Evolutionary conservation across 2,888 invertebrate genomes (phyloP), one percentile per base, ranked within the genome.

Genomic region (Drosophila maculinotata): DNA sequence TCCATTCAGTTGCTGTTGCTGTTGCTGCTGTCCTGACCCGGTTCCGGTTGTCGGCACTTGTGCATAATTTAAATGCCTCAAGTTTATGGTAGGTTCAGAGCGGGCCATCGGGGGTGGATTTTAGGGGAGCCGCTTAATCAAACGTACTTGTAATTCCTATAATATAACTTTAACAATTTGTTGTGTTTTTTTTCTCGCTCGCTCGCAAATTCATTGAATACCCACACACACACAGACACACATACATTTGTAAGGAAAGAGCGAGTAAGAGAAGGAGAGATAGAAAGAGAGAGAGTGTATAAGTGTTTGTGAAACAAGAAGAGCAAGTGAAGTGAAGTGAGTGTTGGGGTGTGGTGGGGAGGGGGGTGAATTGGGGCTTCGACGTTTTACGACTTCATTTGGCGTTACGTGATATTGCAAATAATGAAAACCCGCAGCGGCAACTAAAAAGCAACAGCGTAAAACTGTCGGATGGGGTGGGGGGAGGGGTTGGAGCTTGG

Each of bases 331-430:
- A 20, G 2, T 20, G 20, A 20, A 4, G 2, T 2, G 20, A 4
- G 20, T 4, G 2, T 2, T 2, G 20, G 2, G 20, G 20, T 2
- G 20, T 4, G 2, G 20, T 2, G 20, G 20, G 20, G 2, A 53
- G 54, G 52, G 62, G 48, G 33, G n/a, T 47, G 30, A 12, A 12
- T 48, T 52, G 45, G 49, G 26, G 52, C 45, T 64, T 54, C 59
- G 64, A 69, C 75, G 52, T 73, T 82, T 87, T 81, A 82, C 82
- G 87, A 87, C 82, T 82, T 82, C 79, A 84, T 87, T 84, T 73
- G 68, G 73, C 68, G 60, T 76, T 82, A 82, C 82, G 82, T 84
- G 82, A 87, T 81, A 82, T 81, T 73, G 79, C 76, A 76, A 87
- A 87, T 79, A 80, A 75, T 68, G 62, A 68, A 65, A 79, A 53